Base-by-base conservation (phyloP, 2,113 vertebrate species). In the Cyanistes caeruleus region DNA sequence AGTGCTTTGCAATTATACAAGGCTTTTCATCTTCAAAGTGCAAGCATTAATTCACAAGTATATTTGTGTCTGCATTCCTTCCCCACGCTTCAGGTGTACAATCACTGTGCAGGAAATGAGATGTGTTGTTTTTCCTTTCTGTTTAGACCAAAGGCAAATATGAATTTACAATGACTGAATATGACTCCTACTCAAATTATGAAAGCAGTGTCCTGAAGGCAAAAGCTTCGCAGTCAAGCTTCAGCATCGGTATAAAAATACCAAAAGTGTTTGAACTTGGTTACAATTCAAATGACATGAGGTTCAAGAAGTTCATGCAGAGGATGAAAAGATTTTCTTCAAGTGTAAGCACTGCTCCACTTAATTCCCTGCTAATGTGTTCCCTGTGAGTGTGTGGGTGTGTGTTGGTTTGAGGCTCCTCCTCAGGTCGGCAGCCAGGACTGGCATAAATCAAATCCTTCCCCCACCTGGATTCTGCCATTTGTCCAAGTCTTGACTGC, bases 91-190 rank as follows among this genome's bases (percentile, higher is more conserved):
- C 91, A 97, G 91, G 90, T 96, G 23, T 95, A 75, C 80, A 70
- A 49, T 73, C 27, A 1, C 65, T 43, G 3, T 73, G 81, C 93
- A 93, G 94, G 93, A 97, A 93, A 92, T 96, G 77, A 93, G 91
- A 82, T 0, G 4, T 91, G 62, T 87, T 96, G 90, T 51, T 91
- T 89, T 94, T 96, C 59, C 86, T 96, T 90, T 97, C 91, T 78
- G 48, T 96, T 95, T 97, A 99, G 99, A 99, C 98, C 56, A 98
- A 97, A 98, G 98, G 99, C 89, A 98, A 98, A 60, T 98, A 98
- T 52, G 98, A 99, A 94, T 99, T 99, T 95, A 96, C 73, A 7
- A 43, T 99, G 84, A 92, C 96, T 88, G 96, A 98, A 44, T 98
- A 98, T 53, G 97, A 98, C 6, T 98, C 99, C 0, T 99, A 99